Base-by-base conservation (phyloP, 2,797 vertebrate genomes). In the Knipowitschia caucasica region DNA sequence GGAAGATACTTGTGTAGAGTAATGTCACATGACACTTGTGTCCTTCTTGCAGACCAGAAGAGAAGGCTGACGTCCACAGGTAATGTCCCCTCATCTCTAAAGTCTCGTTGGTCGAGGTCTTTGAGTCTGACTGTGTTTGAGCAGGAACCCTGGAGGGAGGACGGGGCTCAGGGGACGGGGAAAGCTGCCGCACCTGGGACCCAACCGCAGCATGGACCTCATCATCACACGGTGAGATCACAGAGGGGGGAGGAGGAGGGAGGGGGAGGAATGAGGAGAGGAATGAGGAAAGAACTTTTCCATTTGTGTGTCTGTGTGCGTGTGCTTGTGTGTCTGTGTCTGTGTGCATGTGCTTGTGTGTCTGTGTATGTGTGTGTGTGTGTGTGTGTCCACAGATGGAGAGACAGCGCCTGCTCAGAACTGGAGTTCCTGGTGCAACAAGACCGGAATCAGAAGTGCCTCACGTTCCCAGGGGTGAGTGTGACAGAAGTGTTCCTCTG, bases 131-230 rank as follows among this genome's bases (percentile, higher is more conserved):
- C 4, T 24, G 23, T 40, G 14, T 59, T 51, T 68, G 40, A 47
- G 60, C 27, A 92, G 91, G 70, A 92, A 92, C 69, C 91, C 90
- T 30, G 67, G 12, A 56, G 96, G 96, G 53, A 89, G 95, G 75
- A 98, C 96, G 0, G 96, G 96, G 3, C 79, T 98, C 53, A 80
- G 46, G 1, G 96, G 95, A 43, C 89, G 79, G 0, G 96, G 95
- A 5, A 81, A 76, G 39, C 90, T 98, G 29, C 65, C 72, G 49
- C 74, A 31, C 61, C 91, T 95, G 1, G 95, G 96, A 9, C 91
- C 93, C 52, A 98, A 98, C 74, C 82, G 86, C 18, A 87, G 85
- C 0, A 49, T 93, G 40, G 92, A 96, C 33, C 87, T 92, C 0
- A 63, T 98, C 1, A 73, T 99, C 15, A 98, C 95, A 33, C 86